These are phyloP conservation scores for Bergia puertoricense DNA, from an alignment of 92 coral and sea anemone species.

Conservation along the genomic window DNA sequence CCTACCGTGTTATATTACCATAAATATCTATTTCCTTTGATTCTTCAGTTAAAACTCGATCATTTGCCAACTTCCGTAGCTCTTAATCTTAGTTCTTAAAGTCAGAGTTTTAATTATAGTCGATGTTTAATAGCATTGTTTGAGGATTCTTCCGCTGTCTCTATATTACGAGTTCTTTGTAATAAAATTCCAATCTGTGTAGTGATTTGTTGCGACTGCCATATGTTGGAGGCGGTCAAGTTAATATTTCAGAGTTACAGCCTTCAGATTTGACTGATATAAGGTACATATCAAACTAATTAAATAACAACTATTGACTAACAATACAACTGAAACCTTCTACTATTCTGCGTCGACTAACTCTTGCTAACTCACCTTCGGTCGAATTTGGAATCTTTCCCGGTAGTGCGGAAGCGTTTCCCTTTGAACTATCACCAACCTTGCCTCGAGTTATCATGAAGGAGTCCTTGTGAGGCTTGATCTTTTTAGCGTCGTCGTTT, in stretches of 20 bases:
- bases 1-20: neutral
- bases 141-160: neutral
- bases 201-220: neutral
- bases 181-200: neutral
- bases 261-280: neutral
- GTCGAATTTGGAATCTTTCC: slow-evolving; percentile 19
- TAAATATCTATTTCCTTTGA: neutral
- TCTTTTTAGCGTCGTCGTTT: slow-evolving; percentile 17
- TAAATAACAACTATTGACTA: neutral
- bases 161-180: neutral
- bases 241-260: neutral
- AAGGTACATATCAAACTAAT: neutral
- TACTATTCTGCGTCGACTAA: neutral
- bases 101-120: neutral
- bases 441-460: slow-evolving; percentile 28
- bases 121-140: neutral
- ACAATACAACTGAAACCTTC: neutral
- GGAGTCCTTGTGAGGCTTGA: slow-evolving; percentile 42
- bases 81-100: neutral
- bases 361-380: slow-evolving; percentile 12
- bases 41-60: neutral
- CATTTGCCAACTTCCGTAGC: neutral
- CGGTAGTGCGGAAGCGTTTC: slow-evolving; percentile 30
- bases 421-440: slow-evolving; percentile 20
- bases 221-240: neutral